Conservation (phyloP, 2,113 vertebrate species). For the Gymnocephalus cernua region DNA sequence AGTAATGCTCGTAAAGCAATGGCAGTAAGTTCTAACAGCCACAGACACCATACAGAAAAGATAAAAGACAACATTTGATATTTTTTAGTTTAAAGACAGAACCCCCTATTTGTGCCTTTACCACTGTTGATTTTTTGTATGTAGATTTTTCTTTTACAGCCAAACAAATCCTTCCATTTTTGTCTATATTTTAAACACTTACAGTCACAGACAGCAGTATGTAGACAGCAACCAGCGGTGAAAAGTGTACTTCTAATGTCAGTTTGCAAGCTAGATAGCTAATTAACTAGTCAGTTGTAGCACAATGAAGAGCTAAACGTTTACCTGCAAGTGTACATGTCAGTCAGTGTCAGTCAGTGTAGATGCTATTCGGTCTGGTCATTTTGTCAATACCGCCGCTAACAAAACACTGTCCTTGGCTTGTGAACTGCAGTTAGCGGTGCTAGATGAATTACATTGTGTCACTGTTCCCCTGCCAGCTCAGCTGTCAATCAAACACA, state of each 20-base stretch:
- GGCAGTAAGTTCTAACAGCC: background rate
- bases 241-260: background rate
- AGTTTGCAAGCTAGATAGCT: background rate
- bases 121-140: background rate
- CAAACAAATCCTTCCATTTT: background rate
- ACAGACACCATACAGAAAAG: background rate
- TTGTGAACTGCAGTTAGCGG: slow-evolving; percentile 14
- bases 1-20: background rate
- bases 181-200: background rate
- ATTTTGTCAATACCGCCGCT: background rate
- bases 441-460: slow-evolving; percentile 26
- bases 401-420: slow-evolving; percentile 18
- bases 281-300: background rate
- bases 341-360: slow-evolving; percentile 3
- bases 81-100: background rate
- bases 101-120: background rate
- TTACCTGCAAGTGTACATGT: slow-evolving; percentile 9
- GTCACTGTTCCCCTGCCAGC: slow-evolving; percentile 16
- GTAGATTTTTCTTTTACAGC: background rate
- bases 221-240: background rate
- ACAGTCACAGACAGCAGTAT: background rate
- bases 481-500: slow-evolving; percentile 50
- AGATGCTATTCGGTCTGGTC: background rate
- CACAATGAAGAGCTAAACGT: background rate
- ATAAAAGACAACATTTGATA: background rate